Percentiles rank a stretch among this genome's conserved stretches.
Evolutionary conservation across 2,797 vertebrate species (phyloP).

Genomic region (Echiichthys vipera): DNA sequence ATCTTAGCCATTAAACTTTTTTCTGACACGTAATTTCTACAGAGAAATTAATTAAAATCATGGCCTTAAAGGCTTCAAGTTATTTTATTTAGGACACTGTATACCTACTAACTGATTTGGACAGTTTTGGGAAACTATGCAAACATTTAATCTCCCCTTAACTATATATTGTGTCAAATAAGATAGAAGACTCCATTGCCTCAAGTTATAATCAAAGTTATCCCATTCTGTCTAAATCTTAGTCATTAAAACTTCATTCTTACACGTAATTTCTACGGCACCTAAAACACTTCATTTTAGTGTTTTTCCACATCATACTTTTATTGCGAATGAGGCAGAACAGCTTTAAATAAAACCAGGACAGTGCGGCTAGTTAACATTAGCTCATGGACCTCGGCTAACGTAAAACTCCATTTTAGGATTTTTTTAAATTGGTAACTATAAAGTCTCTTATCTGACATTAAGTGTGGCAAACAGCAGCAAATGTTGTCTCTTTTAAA

Average conservation of each 20-base stretch:
- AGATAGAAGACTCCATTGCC: too few species aligned
- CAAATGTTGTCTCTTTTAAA: fast-evolving
- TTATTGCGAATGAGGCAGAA: too few species aligned
- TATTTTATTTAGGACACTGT: background rate
- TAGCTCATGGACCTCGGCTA: slow-evolving; percentile 35
- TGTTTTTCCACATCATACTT: fast-evolving
- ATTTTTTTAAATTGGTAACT: background rate
- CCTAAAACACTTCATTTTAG: background rate
- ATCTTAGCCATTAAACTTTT: too few species aligned
- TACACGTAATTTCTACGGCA: background rate
- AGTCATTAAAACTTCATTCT: background rate
- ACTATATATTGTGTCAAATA: too few species aligned
- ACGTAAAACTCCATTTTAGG: background rate
- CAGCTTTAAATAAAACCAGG: too few species aligned
- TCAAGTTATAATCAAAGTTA: background rate
- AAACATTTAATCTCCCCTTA: background rate
- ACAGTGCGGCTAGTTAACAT: slow-evolving; percentile 33
- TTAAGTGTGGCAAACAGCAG: fast-evolving
- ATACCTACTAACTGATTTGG: background rate
- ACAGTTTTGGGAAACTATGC: background rate
- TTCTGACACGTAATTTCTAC: too few species aligned
- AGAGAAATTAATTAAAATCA: too few species aligned
- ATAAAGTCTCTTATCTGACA: fast-evolving
- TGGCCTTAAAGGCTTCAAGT: background rate
- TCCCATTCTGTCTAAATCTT: background rate